Evolutionary conservation across 2,113 vertebrate genomes (phyloP).

Genomic region (Hylia prasina): DNA sequence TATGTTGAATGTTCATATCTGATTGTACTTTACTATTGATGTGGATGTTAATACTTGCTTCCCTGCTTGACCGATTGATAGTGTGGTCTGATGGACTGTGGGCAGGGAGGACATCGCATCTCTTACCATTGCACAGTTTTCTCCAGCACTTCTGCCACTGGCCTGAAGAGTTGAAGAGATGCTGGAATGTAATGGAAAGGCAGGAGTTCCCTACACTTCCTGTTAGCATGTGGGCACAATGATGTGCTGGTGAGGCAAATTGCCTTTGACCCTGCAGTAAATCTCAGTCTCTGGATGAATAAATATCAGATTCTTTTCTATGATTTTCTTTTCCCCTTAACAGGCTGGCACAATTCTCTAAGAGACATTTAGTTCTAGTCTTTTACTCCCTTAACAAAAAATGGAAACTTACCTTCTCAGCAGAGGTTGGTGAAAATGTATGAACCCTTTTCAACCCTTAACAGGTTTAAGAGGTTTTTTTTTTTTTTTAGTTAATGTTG

Average conservation of each 20-base stretch:
- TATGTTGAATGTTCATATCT: accelerated
- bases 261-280: not conserved
- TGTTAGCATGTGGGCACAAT: not conserved
- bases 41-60: not conserved
- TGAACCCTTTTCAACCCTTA: not conserved
- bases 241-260: not conserved
- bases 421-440: not conserved
- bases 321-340: not conserved
- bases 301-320: not conserved
- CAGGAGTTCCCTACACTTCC: not conserved
- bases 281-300: not conserved
- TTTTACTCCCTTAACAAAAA: not conserved
- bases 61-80: not conserved
- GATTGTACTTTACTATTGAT: not conserved
- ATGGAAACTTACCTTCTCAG: not conserved
- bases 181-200: not conserved
- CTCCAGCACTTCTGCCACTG: not conserved
- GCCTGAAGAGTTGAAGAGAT: not conserved
- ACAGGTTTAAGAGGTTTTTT: not conserved
- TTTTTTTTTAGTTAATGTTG: not conserved
- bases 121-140: not conserved
- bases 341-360: not conserved
- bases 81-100: not conserved
- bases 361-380: not conserved
- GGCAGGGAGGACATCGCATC: not conserved